phyloP scores from a whole-genome alignment of 35 echinoderm and acorn worm species.

The Stichopus chloronotus region DNA sequence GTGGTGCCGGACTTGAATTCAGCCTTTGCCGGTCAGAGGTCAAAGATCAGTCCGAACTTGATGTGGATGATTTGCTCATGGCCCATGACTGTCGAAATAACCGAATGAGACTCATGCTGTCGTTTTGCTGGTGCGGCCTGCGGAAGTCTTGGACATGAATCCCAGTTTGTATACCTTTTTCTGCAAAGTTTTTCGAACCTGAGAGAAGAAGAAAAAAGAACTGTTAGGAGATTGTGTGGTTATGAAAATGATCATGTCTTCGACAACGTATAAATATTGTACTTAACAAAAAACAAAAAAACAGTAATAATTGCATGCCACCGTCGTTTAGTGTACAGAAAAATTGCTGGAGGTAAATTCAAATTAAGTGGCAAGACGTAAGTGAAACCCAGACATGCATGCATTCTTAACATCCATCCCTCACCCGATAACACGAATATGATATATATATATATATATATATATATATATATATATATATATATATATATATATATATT shows the following conservation, averaged over 20 bases:
- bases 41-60: not conserved
- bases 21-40: not conserved
- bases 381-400: no score
- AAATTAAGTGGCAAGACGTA: no score
- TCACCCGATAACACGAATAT: no score
- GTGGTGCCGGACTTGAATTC: no score
- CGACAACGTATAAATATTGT: not conserved
- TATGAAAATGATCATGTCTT: not conserved
- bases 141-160: constrained; percentile 57
- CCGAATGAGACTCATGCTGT: constrained; percentile 32
- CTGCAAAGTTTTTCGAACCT: constrained; percentile 62
- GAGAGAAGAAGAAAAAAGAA: not conserved
- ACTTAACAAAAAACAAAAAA: not conserved
- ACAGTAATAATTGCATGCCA: not conserved
- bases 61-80: not conserved
- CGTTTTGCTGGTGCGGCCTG: constrained; percentile 52
- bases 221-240: not conserved
- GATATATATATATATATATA: no score
- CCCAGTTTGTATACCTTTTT: constrained; percentile 61
- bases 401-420: no score
- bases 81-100: constrained; percentile 48
- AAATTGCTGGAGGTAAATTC: no score
- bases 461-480: no score
- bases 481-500: no score
- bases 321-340: no score